Percentiles rank a stretch among this genome's conserved stretches.
Conservation (phyloP, 2,113 vertebrate genomes). For the Chaetodon trifascialis region DNA sequence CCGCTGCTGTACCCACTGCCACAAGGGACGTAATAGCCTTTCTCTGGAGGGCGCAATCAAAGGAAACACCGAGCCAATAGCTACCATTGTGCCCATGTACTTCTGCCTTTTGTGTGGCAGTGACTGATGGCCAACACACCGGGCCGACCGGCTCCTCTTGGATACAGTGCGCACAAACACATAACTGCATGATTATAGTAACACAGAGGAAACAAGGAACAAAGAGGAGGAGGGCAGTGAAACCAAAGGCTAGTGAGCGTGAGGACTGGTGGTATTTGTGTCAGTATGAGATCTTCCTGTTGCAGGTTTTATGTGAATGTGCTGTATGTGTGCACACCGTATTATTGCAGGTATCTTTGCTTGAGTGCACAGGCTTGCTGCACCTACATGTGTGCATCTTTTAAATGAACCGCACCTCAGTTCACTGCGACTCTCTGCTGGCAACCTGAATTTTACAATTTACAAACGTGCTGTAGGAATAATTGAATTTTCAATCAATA, state of each 20-base stretch:
- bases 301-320: not conserved
- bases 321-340: not conserved
- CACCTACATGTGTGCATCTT: not conserved
- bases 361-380: not conserved
- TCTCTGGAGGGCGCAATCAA: slow-evolving; percentile 71
- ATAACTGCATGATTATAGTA: slow-evolving; percentile 23
- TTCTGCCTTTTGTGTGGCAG: slow-evolving; percentile 68
- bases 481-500: not conserved
- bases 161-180: slow-evolving; percentile 55
- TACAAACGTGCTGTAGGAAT: not conserved
- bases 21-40: slow-evolving; percentile 56
- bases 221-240: not conserved
- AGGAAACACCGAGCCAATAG: slow-evolving; percentile 74
- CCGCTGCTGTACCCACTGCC: slow-evolving; percentile 34
- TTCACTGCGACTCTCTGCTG: not conserved
- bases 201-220: slow-evolving; percentile 16
- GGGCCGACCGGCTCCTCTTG: slow-evolving; percentile 34
- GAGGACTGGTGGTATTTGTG: not conserved
- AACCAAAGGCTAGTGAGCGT: slow-evolving; percentile 5
- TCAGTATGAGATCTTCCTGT: not conserved
- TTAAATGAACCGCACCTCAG: not conserved
- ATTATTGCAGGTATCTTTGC: not conserved
- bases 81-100: slow-evolving; percentile 66
- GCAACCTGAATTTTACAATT: not conserved
- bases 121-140: slow-evolving; percentile 71